Conservation (phyloP, 2,797 vertebrate genomes). For the Microhierax caerulescens region DNA sequence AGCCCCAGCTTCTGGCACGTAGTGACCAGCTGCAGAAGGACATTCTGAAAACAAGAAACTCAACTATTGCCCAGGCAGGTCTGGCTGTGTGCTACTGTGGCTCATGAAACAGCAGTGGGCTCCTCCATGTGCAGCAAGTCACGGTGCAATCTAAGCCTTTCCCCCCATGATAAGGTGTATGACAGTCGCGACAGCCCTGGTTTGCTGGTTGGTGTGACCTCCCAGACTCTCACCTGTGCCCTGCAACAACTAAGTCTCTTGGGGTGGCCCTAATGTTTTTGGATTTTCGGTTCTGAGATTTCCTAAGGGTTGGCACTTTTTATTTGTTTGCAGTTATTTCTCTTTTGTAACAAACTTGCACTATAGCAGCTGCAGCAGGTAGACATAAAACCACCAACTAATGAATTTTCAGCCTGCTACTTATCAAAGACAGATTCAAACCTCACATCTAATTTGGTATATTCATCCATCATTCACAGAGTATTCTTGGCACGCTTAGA, state of each 20-base stretch:
- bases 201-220: not conserved
- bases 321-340: not conserved
- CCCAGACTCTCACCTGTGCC: not conserved
- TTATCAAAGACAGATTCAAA: not conserved
- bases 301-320: not conserved
- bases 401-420: not conserved
- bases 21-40: not conserved
- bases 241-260: not conserved
- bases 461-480: not conserved
- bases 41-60: not conserved
- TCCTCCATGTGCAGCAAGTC: not conserved
- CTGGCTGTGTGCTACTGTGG: not conserved
- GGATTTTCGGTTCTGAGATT: not conserved
- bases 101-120: not conserved
- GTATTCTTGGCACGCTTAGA: not conserved
- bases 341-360: not conserved
- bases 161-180: too few species aligned
- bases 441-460: not conserved
- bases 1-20: not conserved
- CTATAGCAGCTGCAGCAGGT: not conserved
- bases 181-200: not conserved
- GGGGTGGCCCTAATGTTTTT: not conserved
- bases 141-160: not conserved
- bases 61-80: not conserved
- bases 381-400: not conserved